A percentile compares a stretch with the other conserved stretches of the same genome.
Conservation (phyloP, 2,888 invertebrate species). For the Luffia ferchaultella region DNA sequence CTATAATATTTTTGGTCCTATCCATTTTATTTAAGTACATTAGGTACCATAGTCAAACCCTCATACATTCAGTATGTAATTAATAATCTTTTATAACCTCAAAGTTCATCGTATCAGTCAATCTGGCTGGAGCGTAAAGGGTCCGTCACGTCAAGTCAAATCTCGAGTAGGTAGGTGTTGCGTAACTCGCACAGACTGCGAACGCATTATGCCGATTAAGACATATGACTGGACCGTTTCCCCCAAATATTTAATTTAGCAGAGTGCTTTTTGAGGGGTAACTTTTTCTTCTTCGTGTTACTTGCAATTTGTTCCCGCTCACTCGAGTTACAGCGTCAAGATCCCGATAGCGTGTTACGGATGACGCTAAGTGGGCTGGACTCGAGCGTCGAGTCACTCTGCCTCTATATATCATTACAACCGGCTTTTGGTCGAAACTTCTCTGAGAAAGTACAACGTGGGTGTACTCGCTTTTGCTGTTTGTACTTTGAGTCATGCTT, state of each 20-base stretch:
- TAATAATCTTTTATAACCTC: too few relatives aligned
- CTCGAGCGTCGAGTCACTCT: background rate
- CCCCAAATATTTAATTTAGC: slow-evolving; percentile 59
- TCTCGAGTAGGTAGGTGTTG: slow-evolving; percentile 18
- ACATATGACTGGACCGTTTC: slow-evolving; percentile 50
- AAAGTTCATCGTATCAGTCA: too few relatives aligned
- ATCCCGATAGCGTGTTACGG: background rate
- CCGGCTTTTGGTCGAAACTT: background rate
- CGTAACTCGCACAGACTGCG: slow-evolving; percentile 47
- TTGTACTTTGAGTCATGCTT: background rate
- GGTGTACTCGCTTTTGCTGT: background rate
- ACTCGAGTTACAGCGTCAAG: slow-evolving; percentile 42
- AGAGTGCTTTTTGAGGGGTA: slow-evolving; percentile 56
- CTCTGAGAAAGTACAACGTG: background rate
- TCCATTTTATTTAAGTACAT: too few relatives aligned
- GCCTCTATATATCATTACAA: background rate
- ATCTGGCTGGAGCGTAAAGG: too few relatives aligned
- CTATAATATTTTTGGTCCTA: too few relatives aligned
- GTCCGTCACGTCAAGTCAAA: background rate
- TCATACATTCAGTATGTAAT: too few relatives aligned
- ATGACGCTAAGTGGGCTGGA: background rate
- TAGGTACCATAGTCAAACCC: too few relatives aligned
- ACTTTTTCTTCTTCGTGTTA: slow-evolving; percentile 48
- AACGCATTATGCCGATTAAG: slow-evolving; percentile 61
- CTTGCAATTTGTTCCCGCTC: slow-evolving; percentile 58